Base-by-base conservation (phyloP, 2,888 invertebrate species). In the Chromoteleia sp. region DNA sequence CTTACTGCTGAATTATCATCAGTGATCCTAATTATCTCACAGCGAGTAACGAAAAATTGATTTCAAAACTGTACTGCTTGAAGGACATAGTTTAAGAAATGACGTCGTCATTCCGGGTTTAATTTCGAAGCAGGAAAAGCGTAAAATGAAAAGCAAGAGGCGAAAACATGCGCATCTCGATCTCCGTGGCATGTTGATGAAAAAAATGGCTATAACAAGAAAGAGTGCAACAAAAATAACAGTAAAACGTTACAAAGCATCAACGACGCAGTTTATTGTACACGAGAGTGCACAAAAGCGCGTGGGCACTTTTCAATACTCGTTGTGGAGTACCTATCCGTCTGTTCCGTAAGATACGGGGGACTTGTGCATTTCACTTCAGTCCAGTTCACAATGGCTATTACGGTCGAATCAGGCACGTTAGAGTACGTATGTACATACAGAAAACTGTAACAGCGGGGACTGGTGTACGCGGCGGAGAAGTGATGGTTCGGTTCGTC, bases 401-500 rank as follows among this genome's bases (percentile, higher is more conserved):
- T 76, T 81, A 81, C 71, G 70, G 70, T 67, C 77, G 80, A 70
- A 68, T 71, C 71, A 56, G 77, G 54, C 54, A 82, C 83, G 83
- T 84, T 82, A 68, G 54, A 83, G 81, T 78, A 78, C 75, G 68
- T 81, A 76, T 45, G 80, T 61, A 74, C 73, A 75, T 67, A 79
- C 76, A 45, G 71, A 74, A 73, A 74, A 61, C 54, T 68, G 74
- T 59, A 43, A 73, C 76, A 45, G 41, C 12, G 30, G 67, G 67
- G 71, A 73, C 56, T 58, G 61, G 61, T 30, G 73, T 71, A 77
- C 58, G 56, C 78, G 61, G 80, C 61, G 17, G 50, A 67, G 74
- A 84, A 81, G 79, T 81, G 79, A 73, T 58, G 75, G 82, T 73
- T 82, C 81, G 82, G 79, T 78, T 84, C 81, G 82, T 74, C 83